Base-by-base conservation (phyloP, 2,797 vertebrate genomes). In the Clarias platycephalus region DNA sequence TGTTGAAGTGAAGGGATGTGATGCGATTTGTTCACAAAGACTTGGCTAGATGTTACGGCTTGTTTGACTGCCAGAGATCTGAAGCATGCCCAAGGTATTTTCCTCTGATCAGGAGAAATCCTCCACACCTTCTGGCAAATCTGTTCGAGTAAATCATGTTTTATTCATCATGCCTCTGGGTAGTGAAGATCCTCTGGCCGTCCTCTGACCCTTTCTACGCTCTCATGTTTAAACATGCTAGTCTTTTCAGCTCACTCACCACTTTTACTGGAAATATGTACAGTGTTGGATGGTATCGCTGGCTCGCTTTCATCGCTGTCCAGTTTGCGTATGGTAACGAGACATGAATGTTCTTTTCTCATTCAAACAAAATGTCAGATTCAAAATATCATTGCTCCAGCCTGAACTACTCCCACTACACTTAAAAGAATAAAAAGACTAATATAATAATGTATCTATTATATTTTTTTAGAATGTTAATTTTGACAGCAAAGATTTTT, bases 161-260 rank as follows among this genome's bases (percentile, higher is more conserved):
- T 74, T 74, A 74, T 74, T 74, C 28, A 55, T 53, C 28, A 55
- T 55, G 71, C 8, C 28, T 34, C 16, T 20, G 16, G 44, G 72
- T 53, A 28, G 3, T 53, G n/a, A 44, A 74, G 71, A 80, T 60
- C 18, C 24, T 31, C 26, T 24, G 28, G 3, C 67, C 16, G 37
- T 62, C 34, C 34, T 44, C 31, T 82, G 22, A 28, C 68, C 31
- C 8, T n/a, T 37, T 44, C 34, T 13, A 37, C 53, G 18, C 12
- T 12, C 49, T 72, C n/a, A 18, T 63, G 68, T 74, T 63, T 74
- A 57, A 82, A 74, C 70, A 63, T n/a, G 66, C 58, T 18, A 5
- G 80, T 13, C 7, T 57, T 40, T 71, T 22, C 34, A 12, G 28
- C 37, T 34, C 31, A 15, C 22, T 70, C 44, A 6, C 16, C 79